phyloP scores from a whole-genome alignment of 64 coral and sea anemone species.

The Pocillopora verrucosa region DNA sequence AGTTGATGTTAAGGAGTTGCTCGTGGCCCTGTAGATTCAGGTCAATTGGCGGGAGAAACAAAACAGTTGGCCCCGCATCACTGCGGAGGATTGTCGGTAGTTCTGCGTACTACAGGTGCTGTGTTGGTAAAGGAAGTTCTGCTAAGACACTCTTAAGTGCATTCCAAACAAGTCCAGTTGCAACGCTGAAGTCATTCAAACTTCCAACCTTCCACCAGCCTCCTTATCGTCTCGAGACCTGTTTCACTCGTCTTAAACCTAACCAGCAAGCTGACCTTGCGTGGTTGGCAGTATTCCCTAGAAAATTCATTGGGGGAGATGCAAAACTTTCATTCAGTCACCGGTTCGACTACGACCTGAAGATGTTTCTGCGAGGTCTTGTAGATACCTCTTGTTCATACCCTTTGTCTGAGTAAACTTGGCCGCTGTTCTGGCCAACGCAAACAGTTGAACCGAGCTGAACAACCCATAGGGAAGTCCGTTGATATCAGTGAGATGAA shows the following conservation, averaged over 20 bases:
- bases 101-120: conserved; percentile 79
- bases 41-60: conserved; percentile 62
- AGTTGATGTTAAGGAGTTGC: conserved; percentile 62
- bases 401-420: conserved; percentile 81
- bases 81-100: conserved; percentile 84
- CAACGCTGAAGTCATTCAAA: conserved; percentile 68
- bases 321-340: conserved; percentile 58
- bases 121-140: conserved; percentile 69
- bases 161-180: conserved; percentile 76
- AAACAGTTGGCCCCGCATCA: conserved; percentile 48
- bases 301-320: conserved; percentile 55
- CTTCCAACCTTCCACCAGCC: conserved; percentile 73
- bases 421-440: conserved; percentile 65
- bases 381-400: conserved; percentile 53
- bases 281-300: conserved; percentile 70
- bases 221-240: conserved; percentile 70
- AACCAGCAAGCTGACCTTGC: conserved; percentile 58
- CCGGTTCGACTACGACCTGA: conserved; percentile 52
- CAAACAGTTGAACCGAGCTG: conserved; percentile 52
- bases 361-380: conserved; percentile 65
- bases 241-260: conserved; percentile 62
- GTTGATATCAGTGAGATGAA: conserved; percentile 63
- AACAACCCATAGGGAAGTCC: conserved; percentile 48
- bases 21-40: conserved; percentile 37
- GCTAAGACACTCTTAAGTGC: conserved; percentile 66